These are phyloP conservation scores for Myripristis murdjan DNA, from an alignment of 2,797 vertebrate species.

Conservation along the genomic window DNA sequence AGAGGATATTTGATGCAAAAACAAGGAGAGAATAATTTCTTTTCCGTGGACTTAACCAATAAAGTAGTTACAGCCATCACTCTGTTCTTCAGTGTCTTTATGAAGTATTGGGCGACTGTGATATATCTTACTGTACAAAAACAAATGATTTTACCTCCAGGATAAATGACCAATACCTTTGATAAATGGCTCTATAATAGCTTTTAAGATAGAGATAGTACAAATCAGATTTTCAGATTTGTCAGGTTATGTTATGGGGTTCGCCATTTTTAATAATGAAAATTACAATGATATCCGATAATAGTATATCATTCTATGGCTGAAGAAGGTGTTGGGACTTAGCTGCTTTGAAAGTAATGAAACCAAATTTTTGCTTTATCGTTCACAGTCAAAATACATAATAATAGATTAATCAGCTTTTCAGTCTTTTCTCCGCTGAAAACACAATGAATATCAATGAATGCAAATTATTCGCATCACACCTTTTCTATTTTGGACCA, in stretches of 20 bases:
- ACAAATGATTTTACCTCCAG: slow-evolving; percentile 52
- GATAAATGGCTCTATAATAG: slow-evolving; percentile 79
- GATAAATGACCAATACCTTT: slow-evolving; percentile 81
- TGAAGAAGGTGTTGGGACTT: slow-evolving; percentile 60
- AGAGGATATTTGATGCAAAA: slow-evolving; percentile 64
- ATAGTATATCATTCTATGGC: slow-evolving; percentile 55
- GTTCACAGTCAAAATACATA: slow-evolving; percentile 42
- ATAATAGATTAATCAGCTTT: slow-evolving; percentile 57
- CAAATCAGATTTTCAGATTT: slow-evolving; percentile 75
- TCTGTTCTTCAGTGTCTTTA: slow-evolving; percentile 72
- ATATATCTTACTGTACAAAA: slow-evolving; percentile 62
- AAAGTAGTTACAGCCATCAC: slow-evolving; percentile 72
- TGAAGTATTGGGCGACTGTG: slow-evolving; percentile 62
- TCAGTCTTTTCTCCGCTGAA: slow-evolving; percentile 26
- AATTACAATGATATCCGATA: slow-evolving; percentile 74
- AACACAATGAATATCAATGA: slow-evolving; percentile 57
- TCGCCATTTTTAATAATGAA: slow-evolving; percentile 78
- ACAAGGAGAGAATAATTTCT: slow-evolving; percentile 46
- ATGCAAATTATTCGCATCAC: slow-evolving; percentile 51
- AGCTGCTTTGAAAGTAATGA: slow-evolving; percentile 63
- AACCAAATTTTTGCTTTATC: slow-evolving; percentile 46
- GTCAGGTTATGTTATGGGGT: slow-evolving; percentile 67
- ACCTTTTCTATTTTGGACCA: slow-evolving; percentile 37
- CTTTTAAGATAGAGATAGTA: slow-evolving; percentile 76
- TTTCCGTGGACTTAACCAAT: slow-evolving; percentile 70